A percentile compares a stretch with the other conserved stretches of the same genome.
These are phyloP conservation scores for Ennomos quercinarius DNA, from an alignment of 2,888 invertebrate species.

Conservation along the genomic window DNA sequence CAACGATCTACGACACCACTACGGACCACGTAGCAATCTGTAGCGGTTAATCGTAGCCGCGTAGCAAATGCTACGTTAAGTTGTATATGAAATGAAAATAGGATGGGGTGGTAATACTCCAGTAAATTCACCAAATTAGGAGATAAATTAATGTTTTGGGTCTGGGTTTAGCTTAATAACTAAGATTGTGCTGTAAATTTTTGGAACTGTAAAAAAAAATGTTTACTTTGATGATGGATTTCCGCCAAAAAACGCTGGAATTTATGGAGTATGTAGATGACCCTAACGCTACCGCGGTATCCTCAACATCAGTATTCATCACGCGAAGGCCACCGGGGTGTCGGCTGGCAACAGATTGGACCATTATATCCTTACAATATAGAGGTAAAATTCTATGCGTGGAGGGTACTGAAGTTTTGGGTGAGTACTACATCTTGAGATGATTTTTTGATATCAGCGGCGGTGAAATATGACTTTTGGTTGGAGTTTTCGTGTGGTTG, in stretches of 20 bases:
- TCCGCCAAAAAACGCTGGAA: no score
- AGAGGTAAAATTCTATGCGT: conserved; percentile 23
- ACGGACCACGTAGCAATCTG: neutral
- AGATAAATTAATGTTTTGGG: no score
- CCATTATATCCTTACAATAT: conserved; percentile 44
- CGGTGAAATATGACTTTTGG: no score
- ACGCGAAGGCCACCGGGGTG: conserved; percentile 22
- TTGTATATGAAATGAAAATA: no score
- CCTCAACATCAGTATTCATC: conserved; percentile 40
- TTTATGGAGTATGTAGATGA: conserved; percentile 14
- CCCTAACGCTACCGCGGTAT: neutral
- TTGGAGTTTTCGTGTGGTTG: no score
- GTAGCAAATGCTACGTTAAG: neutral
- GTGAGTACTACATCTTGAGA: conserved; percentile 19
- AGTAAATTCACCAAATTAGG: no score
- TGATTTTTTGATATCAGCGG: conserved; percentile 7
- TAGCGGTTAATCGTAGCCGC: conserved; percentile 1
- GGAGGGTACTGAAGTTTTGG: conserved; percentile 20
- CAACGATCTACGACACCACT: neutral
- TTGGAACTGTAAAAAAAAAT: no score
- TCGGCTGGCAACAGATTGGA: conserved; percentile 40
- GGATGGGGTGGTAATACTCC: no score
- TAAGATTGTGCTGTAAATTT: no score
- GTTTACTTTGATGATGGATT: no score
- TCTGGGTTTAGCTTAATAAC: no score